Percentiles rank a stretch among this genome's conserved stretches.
Conservation (phyloP, 2,797 vertebrate species). For the Enteromius trimaculatus region DNA sequence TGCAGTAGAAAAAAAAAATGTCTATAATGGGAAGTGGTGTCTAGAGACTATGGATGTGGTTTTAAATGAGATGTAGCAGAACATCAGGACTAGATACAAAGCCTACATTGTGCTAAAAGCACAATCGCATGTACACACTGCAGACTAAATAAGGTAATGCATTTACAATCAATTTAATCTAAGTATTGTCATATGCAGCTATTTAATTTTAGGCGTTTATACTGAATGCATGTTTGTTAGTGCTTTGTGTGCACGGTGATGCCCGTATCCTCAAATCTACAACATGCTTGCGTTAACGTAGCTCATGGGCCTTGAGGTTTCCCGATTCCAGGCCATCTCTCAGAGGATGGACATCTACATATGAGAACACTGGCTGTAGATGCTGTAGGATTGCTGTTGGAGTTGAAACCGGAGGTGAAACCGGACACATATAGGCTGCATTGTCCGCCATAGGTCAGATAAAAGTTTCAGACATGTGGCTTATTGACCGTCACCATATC, state of each 20-base stretch:
- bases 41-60: not conserved
- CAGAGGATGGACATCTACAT: not conserved
- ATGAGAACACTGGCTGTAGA: not conserved
- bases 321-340: not conserved
- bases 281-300: not conserved
- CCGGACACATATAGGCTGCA: not conserved
- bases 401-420: too few relatives aligned
- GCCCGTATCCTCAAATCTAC: not conserved
- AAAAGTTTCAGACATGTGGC: constrained; percentile 11
- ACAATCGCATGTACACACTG: not conserved
- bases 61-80: not conserved
- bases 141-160: not conserved
- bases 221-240: not conserved
- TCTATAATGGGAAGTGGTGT: not conserved
- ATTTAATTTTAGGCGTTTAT: not conserved
- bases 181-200: not conserved
- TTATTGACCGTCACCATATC: constrained; percentile 15
- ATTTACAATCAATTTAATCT: not conserved
- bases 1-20: not conserved
- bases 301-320: not conserved
- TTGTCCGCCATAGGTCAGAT: not conserved
- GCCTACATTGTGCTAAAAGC: not conserved
- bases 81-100: not conserved
- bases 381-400: not conserved
- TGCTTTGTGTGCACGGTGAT: not conserved